phyloP scores from a whole-genome alignment of 2,113 vertebrate species.

The Rousettus leschenaultii region DNA sequence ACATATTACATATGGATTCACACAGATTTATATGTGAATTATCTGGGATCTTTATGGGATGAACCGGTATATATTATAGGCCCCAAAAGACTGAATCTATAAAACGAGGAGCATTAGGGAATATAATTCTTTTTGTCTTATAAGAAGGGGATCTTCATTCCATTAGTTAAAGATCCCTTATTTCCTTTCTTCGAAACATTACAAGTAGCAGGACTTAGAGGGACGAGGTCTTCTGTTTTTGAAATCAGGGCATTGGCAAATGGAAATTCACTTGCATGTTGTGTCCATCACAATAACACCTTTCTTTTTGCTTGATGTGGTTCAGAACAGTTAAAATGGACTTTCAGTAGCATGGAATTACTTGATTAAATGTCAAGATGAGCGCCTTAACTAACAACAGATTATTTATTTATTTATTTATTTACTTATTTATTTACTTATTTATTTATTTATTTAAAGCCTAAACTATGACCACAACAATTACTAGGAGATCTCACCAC shows the following conservation, averaged over 20 bases:
- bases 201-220: slow-evolving; percentile 45
- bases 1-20: slow-evolving; percentile 59
- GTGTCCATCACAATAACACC: slow-evolving; percentile 54
- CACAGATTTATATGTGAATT: slow-evolving; percentile 47
- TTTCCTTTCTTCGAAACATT: slow-evolving; percentile 35
- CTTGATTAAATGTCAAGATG: slow-evolving; percentile 46
- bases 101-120: slow-evolving; percentile 72
- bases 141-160: slow-evolving; percentile 58
- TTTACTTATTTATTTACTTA: not conserved
- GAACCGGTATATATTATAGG: slow-evolving; percentile 39
- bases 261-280: slow-evolving; percentile 59
- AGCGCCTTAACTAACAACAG: slow-evolving; percentile 59
- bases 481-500: slow-evolving; percentile 40
- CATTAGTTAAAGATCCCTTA: slow-evolving; percentile 72
- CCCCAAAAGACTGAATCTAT: slow-evolving; percentile 73
- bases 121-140: slow-evolving; percentile 68
- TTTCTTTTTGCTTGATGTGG: slow-evolving; percentile 67
- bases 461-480: slow-evolving; percentile 42
- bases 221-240: slow-evolving; percentile 44
- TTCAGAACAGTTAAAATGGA: slow-evolving; percentile 71
- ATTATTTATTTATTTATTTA: not conserved
- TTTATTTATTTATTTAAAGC: not conserved
- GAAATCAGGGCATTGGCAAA: slow-evolving; percentile 34
- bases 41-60: slow-evolving; percentile 36
- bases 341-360: slow-evolving; percentile 75